A percentile compares a stretch with the other conserved stretches of the same genome.
phyloP scores from a whole-genome alignment of 1,140 invertebrate species.

The Oreohelix idahoensis region DNA sequence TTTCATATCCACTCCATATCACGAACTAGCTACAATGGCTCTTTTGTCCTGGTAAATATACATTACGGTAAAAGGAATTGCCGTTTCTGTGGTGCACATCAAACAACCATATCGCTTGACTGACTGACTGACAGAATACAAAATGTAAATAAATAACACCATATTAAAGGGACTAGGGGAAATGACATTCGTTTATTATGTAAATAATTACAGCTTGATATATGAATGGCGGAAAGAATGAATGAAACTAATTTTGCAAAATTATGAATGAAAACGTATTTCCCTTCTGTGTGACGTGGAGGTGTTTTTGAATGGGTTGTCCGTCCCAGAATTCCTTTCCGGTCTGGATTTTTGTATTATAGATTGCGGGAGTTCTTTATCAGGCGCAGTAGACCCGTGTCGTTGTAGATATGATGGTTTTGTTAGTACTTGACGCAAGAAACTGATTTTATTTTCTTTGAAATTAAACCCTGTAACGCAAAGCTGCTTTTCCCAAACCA shows the following conservation, averaged over 20 bases:
- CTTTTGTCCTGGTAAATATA: not conserved
- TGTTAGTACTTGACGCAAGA: no score
- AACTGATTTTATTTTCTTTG: no score
- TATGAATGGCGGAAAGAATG: not conserved
- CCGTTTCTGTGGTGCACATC: not conserved
- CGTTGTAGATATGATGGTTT: not conserved
- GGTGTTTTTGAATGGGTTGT: not conserved
- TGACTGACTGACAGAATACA: constrained; percentile 6
- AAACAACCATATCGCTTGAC: not conserved
- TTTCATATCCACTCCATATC: not conserved
- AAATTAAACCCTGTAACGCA: no score
- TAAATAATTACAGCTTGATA: not conserved
- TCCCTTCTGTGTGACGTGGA: not conserved
- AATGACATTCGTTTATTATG: not conserved
- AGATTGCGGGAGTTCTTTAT: not conserved
- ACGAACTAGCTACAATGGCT: not conserved
- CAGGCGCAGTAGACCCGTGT: not conserved
- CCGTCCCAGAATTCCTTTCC: not conserved
- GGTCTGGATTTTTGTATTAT: not conserved
- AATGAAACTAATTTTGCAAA: not conserved
- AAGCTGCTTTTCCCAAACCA: no score
- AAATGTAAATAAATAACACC: not conserved
- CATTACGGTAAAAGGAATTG: not conserved
- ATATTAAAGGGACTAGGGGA: not conserved
- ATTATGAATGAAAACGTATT: not conserved